Evolutionary conservation across 2,888 invertebrate species (phyloP), one percentile per base, ranked within the genome.

Genomic region (Idaea dimidiata): DNA sequence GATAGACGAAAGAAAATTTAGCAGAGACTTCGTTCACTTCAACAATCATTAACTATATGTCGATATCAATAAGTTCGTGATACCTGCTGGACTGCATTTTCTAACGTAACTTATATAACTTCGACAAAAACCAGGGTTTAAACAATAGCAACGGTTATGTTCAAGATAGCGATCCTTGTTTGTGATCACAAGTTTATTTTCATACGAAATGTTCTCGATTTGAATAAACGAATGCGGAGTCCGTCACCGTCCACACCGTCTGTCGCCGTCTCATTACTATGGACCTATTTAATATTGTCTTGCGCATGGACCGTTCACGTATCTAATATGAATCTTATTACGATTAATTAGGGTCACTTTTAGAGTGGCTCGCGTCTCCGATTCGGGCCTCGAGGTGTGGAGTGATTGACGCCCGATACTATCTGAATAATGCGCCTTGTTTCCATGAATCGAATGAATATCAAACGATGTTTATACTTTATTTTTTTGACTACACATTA

Each of bases 371-470:
- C 57, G 56, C 33, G 17, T 54, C 16, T 8, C 43, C 59, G 68
- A 62, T 69, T 70, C 70, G 71, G 70, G 66, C 70, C 69, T 70
- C 74, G 56, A 54, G 78, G 82, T 78, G 78, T 75, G 75, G 77
- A 77, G 73, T 82, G 84, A 85, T 84, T 81, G 84, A 85, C 83
- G 81, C 76, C 71, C 80, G 77, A 80, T 80, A 79, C 66, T 70
- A 79, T 79, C 79, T 79, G 80, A 77, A 81, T 83, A 78, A 78
- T 75, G 77, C 70, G 71, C 73, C 72, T 74, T 74, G 80, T 76
- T 79, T 79, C 78, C 80, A 83, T 84, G 84, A 82, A 84, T 85
- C 72, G 76, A 74, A 86, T 86, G 81, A 86, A 87, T 87, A 85
- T 70, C 77, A 76, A 82, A 79, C 67, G 71, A 67, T 76, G 76